Evolutionary conservation across 2,113 vertebrate genomes (phyloP).

Genomic region (Odocoileus virginianus): DNA sequence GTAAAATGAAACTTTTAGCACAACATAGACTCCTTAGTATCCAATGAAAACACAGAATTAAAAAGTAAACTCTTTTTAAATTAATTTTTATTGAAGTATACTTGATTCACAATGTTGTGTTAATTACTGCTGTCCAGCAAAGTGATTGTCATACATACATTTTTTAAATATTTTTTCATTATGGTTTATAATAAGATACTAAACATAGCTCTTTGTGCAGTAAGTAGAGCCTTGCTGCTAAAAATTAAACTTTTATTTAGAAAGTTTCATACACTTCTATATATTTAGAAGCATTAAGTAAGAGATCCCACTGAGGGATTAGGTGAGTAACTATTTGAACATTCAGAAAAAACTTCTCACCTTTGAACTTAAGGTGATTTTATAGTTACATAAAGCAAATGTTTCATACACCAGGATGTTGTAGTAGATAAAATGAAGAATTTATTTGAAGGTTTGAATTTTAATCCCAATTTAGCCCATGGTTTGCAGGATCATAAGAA

Average conservation of each 20-base stretch:
- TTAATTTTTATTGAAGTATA: background rate
- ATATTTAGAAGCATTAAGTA: background rate
- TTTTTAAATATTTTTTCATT: background rate
- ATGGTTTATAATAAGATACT: background rate
- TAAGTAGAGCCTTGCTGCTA: background rate
- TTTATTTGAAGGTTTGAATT: background rate
- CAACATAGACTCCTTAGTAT: background rate
- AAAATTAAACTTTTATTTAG: slow-evolving; percentile 6
- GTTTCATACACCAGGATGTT: background rate
- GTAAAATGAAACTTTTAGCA: background rate
- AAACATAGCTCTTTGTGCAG: background rate
- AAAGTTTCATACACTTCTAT: background rate
- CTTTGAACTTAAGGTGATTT: background rate
- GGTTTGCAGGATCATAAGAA: background rate
- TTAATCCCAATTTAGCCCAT: background rate
- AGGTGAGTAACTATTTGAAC: background rate
- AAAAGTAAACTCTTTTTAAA: background rate
- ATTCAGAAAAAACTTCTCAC: background rate
- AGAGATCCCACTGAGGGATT: background rate
- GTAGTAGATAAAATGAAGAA: background rate
- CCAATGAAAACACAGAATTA: background rate
- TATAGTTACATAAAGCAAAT: background rate
- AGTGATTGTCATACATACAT: background rate
- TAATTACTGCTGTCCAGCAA: background rate
- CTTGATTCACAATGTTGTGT: background rate